Base-by-base conservation (phyloP, 2,888 invertebrate species). In the Pyrrhia umbra region DNA sequence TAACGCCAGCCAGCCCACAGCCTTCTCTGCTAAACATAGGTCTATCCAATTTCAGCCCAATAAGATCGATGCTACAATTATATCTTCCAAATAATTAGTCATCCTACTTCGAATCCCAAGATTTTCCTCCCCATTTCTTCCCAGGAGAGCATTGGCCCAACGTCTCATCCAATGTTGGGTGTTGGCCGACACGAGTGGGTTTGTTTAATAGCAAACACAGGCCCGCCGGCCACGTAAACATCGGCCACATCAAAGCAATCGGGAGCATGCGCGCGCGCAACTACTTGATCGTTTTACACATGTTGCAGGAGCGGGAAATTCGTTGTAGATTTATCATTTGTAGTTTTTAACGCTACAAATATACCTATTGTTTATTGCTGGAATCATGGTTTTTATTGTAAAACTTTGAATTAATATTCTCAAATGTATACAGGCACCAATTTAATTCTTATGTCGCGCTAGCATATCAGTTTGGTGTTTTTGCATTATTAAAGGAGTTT, bases 191-290 rank as follows among this genome's bases (percentile, higher is more conserved):
- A 79, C 77, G 83, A 83, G 81, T 86, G 88, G 87, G 86, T 88
- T 89, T 91, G 91, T 92, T 91, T 90, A 89, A 88, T 88, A 86
- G 88, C 88, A 89, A 90, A 91, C 90, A 91, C 91, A 88, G 89
- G 83, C 85, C 85, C 85, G 83, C 83, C 79, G 85, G 77, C 79
- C 81, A 79, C 80, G 91, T 94, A 94, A 93, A 94, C 93, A 94
- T 82, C 89, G 90, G 90, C 90, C 86, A 90, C 91, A 92, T 94
- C 93, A 94, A 94, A 94, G 91, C 68, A 63, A 81, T 72, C 74
- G 80, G 62, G 73, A 45, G 46, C 66, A 54, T 59, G 63, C 68
- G 75, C 68, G 54, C 52, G 42, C 73, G 71, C 68, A 23, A 69
- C 51, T 64, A 78, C 82, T 88, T 89, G 88, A 82, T 87, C 71